These are phyloP conservation scores for Rhopilema esculentum DNA, from an alignment of 30 jellyfish, hydroid and myxozoan species.

Conservation along the genomic window DNA sequence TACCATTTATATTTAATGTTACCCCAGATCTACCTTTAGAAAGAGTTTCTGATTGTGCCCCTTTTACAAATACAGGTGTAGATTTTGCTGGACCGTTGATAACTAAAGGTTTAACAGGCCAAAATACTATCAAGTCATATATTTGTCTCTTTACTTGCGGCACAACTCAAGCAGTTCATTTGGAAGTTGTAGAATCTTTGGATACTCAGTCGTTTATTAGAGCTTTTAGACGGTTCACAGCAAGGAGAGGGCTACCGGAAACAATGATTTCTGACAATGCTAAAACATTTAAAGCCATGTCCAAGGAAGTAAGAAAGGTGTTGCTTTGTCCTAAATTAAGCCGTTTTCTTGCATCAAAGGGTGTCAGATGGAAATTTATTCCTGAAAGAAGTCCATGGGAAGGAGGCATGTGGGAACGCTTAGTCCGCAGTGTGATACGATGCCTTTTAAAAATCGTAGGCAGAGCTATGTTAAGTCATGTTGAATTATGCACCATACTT, in stretches of 20 bases:
- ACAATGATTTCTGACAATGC: conserved; percentile 50
- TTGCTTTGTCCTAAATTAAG: conserved; percentile 9
- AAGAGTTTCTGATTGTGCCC: conserved; percentile 58
- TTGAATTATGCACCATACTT: conserved; percentile 22
- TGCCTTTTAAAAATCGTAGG: conserved; percentile 41
- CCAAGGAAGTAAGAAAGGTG: conserved; percentile 45
- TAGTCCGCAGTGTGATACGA: conserved; percentile 32
- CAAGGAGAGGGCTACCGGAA: conserved; percentile 65
- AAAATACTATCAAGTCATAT: conserved; percentile 20
- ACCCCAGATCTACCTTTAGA: conserved; percentile 30
- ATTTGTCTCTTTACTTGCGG: conserved; percentile 64
- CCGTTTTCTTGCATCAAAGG: conserved; percentile 10
- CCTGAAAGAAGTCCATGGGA: conserved; percentile 32
- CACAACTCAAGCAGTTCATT: conserved; percentile 64
- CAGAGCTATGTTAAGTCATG: conserved; percentile 31
- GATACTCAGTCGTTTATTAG: conserved; percentile 47
- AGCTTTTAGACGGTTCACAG: conserved; percentile 64
- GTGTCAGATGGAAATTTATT: conserved; percentile 34
- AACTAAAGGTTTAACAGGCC: not conserved
- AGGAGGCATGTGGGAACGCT: conserved; percentile 57
- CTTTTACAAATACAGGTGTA: conserved; percentile 58
- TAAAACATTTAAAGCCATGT: conserved; percentile 39
- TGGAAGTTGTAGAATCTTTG: conserved; percentile 59
- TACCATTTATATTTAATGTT: conserved; percentile 38
- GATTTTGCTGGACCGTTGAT: conserved; percentile 67